Evolutionary conservation across 2,113 vertebrate genomes (phyloP), one percentile per base, ranked within the genome.

Genomic region (Calyptomena viridis): DNA sequence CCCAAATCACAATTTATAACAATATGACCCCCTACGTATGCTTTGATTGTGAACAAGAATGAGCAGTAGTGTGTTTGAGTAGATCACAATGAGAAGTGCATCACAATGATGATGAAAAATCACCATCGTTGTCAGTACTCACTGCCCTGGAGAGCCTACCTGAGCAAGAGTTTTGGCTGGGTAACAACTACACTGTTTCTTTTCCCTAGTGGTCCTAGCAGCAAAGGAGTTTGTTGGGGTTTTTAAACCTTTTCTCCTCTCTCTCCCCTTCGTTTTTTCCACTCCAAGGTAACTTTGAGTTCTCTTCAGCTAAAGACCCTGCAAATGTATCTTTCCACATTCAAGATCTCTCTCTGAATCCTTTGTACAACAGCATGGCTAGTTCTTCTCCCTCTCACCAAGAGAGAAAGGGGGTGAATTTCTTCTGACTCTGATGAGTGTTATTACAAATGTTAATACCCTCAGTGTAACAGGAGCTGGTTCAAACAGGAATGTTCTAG

Each of bases 61-160:
- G n/a, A n/a, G 14, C 23, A 85, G 10, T 2, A 23, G 25, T n/a
- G n/a, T 55, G 14, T 39, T 37, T 64, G 55, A 30, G 22, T 4
- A 16, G 39, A 33, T 64, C 31, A 16, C 11, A 15, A 12, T 14
- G 11, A 44, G 24, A 74, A 74, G 23, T 11, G 8, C 5, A 28
- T 39, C 30, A 37, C 2, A 11, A 47, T 22, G 46, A 47, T 22
- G 3, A 16, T 55, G 50, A 27, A 86, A 89, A 89, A 40, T 35
- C 18, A 60, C 3, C 2, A 1, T 6, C 0, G 2, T 3, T 21
- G 2, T 33, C 49, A 80, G 21, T 22, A 81, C 16, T 4, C 35
- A 24, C 14, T 30, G 44, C 16, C 11, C 28, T 35, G 30, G 11
- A 55, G 5, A 66, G 16, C 1, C 0, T 21, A 22, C 16, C 14